Evolutionary conservation across 1,140 invertebrate genomes (phyloP).

Genomic region (Saccostrea glomerata): DNA sequence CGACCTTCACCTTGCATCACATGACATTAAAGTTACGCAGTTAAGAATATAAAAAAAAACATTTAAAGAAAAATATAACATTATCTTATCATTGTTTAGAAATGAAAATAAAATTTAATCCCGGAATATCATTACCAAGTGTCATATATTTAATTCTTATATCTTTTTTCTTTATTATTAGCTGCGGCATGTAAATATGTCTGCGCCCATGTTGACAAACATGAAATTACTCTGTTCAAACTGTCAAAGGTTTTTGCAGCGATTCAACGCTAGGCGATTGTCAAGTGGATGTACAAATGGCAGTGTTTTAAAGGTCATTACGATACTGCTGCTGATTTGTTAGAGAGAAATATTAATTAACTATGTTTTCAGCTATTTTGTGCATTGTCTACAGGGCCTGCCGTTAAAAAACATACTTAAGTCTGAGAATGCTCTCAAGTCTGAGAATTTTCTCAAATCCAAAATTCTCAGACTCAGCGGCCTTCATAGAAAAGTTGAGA

Average conservation of each 20-base stretch:
- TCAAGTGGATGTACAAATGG: background rate
- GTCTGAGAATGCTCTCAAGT: too few relatives aligned
- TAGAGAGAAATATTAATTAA: too few relatives aligned
- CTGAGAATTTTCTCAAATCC: too few relatives aligned
- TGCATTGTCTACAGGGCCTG: too few relatives aligned
- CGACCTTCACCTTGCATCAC: slow-evolving; percentile 47
- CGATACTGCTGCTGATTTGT: background rate
- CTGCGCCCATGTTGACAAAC: slow-evolving; percentile 10
- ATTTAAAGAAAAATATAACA: background rate
- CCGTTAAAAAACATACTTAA: too few relatives aligned
- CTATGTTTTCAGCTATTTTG: too few relatives aligned
- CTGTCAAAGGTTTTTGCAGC: background rate
- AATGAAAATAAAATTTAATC: background rate
- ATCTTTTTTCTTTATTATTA: background rate
- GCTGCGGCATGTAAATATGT: background rate
- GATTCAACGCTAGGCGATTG: background rate
- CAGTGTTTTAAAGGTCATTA: background rate
- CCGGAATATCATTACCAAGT: background rate
- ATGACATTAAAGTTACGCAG: slow-evolving; percentile 25
- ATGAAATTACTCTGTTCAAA: background rate
- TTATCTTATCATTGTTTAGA: background rate
- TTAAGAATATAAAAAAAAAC: background rate
- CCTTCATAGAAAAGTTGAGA: too few relatives aligned
- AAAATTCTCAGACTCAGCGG: too few relatives aligned
- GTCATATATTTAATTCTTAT: background rate